phyloP scores from a whole-genome alignment of 2,888 invertebrate species.

The Charanyca ferruginea region DNA sequence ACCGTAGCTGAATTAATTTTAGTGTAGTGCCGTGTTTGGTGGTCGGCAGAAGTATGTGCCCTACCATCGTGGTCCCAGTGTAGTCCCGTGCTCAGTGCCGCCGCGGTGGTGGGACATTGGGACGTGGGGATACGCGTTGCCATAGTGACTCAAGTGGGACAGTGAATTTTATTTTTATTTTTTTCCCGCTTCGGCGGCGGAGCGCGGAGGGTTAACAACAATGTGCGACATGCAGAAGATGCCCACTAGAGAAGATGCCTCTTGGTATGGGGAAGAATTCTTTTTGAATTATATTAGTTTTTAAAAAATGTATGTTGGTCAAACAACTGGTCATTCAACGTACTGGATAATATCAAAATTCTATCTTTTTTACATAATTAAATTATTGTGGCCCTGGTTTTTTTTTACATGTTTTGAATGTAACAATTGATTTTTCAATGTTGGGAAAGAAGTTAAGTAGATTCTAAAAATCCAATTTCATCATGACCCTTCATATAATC shows the following conservation, averaged over 20 bases:
- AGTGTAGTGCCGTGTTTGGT: constrained; percentile 85
- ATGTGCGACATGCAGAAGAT: constrained; percentile 90
- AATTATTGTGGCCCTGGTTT: not conserved
- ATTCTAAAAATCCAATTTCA: not conserved
- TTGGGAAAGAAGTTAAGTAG: not conserved
- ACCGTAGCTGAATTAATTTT: constrained; percentile 80
- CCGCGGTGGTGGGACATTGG: constrained; percentile 84
- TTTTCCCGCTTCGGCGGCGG: constrained; percentile 77
- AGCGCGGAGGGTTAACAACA: constrained; percentile 66
- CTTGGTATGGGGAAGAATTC: constrained; percentile 81
- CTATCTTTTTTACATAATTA: constrained; percentile 27
- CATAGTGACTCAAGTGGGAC: constrained; percentile 82
- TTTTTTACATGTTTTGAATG: not conserved
- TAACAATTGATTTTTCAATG: not conserved
- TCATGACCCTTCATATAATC: not conserved
- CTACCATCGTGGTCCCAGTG: constrained; percentile 86
- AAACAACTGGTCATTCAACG: not conserved
- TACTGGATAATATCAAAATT: constrained; percentile 3
- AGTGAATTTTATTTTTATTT: constrained; percentile 77
- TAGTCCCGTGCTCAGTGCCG: constrained; percentile 83
- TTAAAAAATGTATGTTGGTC: constrained; percentile 13
- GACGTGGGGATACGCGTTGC: constrained; percentile 83
- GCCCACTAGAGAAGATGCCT: constrained; percentile 85
- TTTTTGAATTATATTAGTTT: constrained; percentile 46
- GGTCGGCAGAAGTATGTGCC: constrained; percentile 87